Evolutionary conservation across 2,113 vertebrate genomes (phyloP), one percentile per base, ranked within the genome.

Genomic region (Cervus canadensis): DNA sequence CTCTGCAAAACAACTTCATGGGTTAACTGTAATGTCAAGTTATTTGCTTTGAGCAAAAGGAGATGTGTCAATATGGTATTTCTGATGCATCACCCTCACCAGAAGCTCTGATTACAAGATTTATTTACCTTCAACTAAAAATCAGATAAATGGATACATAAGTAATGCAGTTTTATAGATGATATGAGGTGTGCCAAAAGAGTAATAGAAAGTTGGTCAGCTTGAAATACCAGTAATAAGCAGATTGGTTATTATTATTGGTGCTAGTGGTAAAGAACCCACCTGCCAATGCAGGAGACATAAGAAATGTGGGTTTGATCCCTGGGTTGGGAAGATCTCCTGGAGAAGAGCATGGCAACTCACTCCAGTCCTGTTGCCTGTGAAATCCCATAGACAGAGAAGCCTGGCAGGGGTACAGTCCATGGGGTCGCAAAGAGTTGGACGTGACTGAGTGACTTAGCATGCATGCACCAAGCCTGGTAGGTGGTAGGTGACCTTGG

Each of bases 81-180:
- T 90, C 52, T 78, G 91, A 40, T 64, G 36, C 36, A 5, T 54
- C 3, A 48, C n/a, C 50, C 13, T 78, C 30, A 45, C 45, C 45
- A 7, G 64, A 89, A 89, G 30, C n/a, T 94, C 52, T 94, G 28
- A 94, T 28, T 87, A 26, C 7, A 82, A 83, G n/a, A 91, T 82
- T 87, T 91, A 25, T 79, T 57, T 64, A 50, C 40, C 48, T 62
- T 43, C 93, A 67, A 48, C 64, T 74, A 54, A 74, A 87, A 40
- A 76, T 74, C 30, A 92, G 76, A 83, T 87, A 45, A 74, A 82
- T 48, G 60, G 50, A 36, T 67, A 36, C 16, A 36, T 26, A 40
- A 79, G 45, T 15, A 93, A 52, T 82, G 30, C 36, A 83, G 4
- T 78, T 48, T 89, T 50, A 19, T 56, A 76, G 78, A 45, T 23